Percentiles rank a stretch among this genome's conserved stretches.
These are phyloP conservation scores for Chlamydotis undulata DNA, from an alignment of 2,113 vertebrate species.

Conservation along the genomic window DNA sequence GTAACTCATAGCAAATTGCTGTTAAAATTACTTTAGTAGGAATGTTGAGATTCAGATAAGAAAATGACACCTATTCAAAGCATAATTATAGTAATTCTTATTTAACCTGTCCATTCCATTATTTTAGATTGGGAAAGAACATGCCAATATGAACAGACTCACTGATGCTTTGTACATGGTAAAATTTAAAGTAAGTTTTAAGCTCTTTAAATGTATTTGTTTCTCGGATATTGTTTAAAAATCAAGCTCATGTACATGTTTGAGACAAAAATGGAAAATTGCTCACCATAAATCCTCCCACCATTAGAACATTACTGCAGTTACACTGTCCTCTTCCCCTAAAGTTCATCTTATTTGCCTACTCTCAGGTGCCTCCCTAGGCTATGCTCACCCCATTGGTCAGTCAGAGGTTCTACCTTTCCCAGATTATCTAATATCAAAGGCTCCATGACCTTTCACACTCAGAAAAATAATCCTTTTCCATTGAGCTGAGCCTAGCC, in stretches of 20 bases:
- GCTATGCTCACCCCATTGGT: neutral
- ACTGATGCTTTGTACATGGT: slow-evolving; percentile 96
- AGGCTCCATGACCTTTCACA: neutral
- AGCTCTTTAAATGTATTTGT: neutral
- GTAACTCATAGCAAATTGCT: neutral
- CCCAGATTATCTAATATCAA: neutral
- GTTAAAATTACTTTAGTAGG: neutral
- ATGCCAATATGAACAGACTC: slow-evolving; percentile 86
- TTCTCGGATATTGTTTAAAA: neutral
- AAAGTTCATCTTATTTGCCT: neutral
- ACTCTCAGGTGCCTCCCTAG: neutral
- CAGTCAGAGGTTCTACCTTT: neutral
- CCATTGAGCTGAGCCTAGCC: no score
- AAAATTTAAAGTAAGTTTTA: slow-evolving; percentile 88
- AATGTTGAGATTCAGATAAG: neutral
- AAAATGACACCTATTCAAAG: neutral
- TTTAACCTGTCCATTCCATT: slow-evolving; percentile 2
- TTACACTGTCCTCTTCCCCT: neutral
- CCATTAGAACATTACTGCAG: neutral
- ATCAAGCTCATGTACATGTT: neutral
- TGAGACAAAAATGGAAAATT: neutral
- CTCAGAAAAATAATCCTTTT: neutral
- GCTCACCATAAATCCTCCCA: neutral
- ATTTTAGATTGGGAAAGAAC: slow-evolving; percentile 85
- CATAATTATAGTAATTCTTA: neutral